Evolutionary conservation across 1,140 invertebrate species (phyloP), one percentile per base, ranked within the genome.

Genomic region (Microvelia longipes): DNA sequence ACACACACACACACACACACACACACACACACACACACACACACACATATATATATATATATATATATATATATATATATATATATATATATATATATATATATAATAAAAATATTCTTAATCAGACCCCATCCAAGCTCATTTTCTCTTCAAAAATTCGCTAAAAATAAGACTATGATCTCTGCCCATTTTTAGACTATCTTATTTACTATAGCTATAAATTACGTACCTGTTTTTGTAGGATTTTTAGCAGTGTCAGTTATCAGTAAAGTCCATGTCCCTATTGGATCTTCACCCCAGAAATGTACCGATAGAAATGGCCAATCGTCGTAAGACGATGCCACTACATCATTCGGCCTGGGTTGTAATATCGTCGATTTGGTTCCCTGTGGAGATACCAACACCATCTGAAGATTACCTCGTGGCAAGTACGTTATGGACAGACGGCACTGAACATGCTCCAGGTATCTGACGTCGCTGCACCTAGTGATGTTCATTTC

Each of bases 281-380:
- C 95, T 75, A 90, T 86, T 5, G 89, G 93, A 75, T 90, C 90
- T 78, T 98, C 96, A 2, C 94, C 94, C 95, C 96, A 98, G 76
- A 90, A 95, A 75, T 98, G 96, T 0, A 98, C 94, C 73, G 93
- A 94, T 74, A 98, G 85, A 83, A 99, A 99, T 14, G 94, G 94
- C 92, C 96, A 98, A 77, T 96, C 92, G 78, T 96, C 92, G 77
- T 98, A 96, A 76, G 93, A 96, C 2, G 92, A 92, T 74, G 88
- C 90, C 60, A 91, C 85, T 19, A 93, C 88, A 79, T 98, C 96
- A 67, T 92, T 82, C 0, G 91, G 91, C 71, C 96, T 83, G 77
- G 92, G 91, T 76, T 92, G 93, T 15, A 98, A 81, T 64, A 98
- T 81, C 0, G 90, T 91, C 2, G 91, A 93, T 0, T 88, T 90